Conservation (phyloP, 1,140 invertebrate genomes). For the Caerostris extrusa region DNA sequence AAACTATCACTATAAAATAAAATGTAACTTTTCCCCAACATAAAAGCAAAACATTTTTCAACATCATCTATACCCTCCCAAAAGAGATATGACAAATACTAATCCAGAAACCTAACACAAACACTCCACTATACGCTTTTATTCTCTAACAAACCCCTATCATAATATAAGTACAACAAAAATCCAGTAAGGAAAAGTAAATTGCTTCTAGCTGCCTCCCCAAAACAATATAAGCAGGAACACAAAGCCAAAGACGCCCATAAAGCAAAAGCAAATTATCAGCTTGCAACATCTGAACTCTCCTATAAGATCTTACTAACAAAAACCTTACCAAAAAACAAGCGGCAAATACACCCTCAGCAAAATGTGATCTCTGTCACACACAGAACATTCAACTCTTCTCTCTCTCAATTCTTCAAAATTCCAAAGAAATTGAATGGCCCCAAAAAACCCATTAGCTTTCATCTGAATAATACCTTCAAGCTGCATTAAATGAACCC, state of each 20-base stretch:
- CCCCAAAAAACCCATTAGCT: neutral
- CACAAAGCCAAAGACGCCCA: neutral
- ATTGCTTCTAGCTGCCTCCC: neutral
- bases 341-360: no score
- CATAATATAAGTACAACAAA: slow-evolving; percentile 6
- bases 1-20: slow-evolving; percentile 14
- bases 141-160: neutral
- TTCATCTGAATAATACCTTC: neutral
- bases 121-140: neutral
- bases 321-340: no score
- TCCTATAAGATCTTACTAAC: no score
- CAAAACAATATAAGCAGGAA: neutral
- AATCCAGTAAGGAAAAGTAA: neutral
- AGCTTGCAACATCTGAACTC: neutral
- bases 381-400: slow-evolving; percentile 6
- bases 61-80: neutral
- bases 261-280: neutral
- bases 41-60: neutral
- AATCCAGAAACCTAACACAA: neutral
- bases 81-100: neutral
- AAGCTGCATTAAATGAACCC: slow-evolving; percentile 1
- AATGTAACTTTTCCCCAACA: neutral
- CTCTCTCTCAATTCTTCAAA: neutral
- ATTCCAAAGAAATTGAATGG: neutral
- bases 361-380: slow-evolving; percentile 28